A percentile compares a stretch with the other conserved stretches of the same genome.
Evolutionary conservation across 1,140 invertebrate genomes (phyloP).

Genomic region (Drosophila pallidifrons): DNA sequence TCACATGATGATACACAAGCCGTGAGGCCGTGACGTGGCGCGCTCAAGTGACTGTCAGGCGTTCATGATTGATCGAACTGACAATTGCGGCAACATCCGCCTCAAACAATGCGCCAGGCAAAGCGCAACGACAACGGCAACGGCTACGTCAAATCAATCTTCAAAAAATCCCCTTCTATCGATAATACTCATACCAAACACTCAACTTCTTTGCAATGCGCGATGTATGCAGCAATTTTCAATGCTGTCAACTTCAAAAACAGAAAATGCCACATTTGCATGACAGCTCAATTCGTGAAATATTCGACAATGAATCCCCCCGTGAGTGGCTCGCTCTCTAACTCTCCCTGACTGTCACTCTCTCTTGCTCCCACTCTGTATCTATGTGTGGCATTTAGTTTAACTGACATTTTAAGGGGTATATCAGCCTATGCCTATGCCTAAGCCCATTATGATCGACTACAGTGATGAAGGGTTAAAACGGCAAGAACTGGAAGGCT

Average conservation of each 20-base stretch:
- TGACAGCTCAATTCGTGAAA: slow-evolving; percentile 83
- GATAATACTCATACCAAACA: background rate
- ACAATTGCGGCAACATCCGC: slow-evolving; percentile 69
- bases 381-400: slow-evolving; percentile 39
- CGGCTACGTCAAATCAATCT: slow-evolving; percentile 14
- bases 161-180: background rate
- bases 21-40: background rate
- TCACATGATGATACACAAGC: background rate
- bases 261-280: slow-evolving; percentile 81
- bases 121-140: slow-evolving; percentile 17
- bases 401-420: slow-evolving; percentile 4
- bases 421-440: background rate
- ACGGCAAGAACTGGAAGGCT: no score
- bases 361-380: background rate
- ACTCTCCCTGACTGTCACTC: background rate
- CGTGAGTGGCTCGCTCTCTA: slow-evolving; percentile 21
- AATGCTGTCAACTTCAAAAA: slow-evolving; percentile 80
- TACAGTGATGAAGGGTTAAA: background rate
- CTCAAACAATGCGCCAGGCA: slow-evolving; percentile 18
- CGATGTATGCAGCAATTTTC: slow-evolving; percentile 71
- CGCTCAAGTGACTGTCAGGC: slow-evolving; percentile 56
- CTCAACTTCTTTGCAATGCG: slow-evolving; percentile 12
- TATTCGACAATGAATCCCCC: slow-evolving; percentile 50
- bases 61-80: slow-evolving; percentile 71
- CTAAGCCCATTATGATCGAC: no score